phyloP scores from a whole-genome alignment of 2,113 vertebrate genomes.

The cattle (Bos taurus) region DNA sequence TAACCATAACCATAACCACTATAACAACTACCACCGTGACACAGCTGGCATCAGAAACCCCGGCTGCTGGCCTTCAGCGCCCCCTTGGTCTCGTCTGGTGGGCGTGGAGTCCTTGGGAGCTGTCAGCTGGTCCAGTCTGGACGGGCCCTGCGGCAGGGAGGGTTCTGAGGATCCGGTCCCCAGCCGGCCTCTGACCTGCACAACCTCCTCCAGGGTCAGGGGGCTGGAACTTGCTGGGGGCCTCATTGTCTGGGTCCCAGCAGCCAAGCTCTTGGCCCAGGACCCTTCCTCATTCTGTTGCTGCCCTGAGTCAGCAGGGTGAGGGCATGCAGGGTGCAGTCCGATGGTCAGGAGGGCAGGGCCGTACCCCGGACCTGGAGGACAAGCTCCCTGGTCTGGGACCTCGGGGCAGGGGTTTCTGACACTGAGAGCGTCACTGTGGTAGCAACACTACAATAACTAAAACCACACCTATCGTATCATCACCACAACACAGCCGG shows the following conservation, averaged over 20 bases:
- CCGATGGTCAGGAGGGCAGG: rapidly evolving
- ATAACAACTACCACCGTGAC: not conserved
- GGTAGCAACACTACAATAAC: not conserved
- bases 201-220: not conserved
- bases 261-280: not conserved
- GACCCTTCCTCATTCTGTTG: too few relatives aligned
- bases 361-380: rapidly evolving
- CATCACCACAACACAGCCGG: not conserved
- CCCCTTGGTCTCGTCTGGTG: not conserved
- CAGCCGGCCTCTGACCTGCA: not conserved
- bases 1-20: not conserved
- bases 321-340: not conserved
- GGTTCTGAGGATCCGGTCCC: too few relatives aligned
- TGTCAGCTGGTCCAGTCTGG: not conserved
- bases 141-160: too few relatives aligned
- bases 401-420: not conserved
- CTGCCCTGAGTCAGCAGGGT: rapidly evolving
- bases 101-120: rapidly evolving
- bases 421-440: rapidly evolving
- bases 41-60: not conserved
- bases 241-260: rapidly evolving
- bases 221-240: rapidly evolving
- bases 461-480: too few relatives aligned
- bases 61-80: not conserved
- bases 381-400: not conserved